Evolutionary conservation across 2,888 invertebrate genomes (phyloP).

Genomic region (Argyra leucocephala): DNA sequence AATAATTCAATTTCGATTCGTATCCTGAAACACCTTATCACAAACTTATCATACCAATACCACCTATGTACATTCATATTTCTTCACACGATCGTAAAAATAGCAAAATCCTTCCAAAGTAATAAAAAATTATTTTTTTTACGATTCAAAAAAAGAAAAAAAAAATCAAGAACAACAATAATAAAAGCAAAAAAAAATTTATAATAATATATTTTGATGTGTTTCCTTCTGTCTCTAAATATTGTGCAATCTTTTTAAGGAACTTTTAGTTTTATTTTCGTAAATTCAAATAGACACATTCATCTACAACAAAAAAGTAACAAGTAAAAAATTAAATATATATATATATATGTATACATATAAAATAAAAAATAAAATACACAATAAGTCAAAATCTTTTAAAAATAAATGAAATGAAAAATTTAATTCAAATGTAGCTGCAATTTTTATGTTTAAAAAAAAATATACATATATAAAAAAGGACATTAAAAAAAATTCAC

Average conservation of each 20-base stretch:
- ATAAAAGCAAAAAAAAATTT: neutral
- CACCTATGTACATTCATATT: neutral
- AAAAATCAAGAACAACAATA: neutral
- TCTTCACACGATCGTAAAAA: conserved; percentile 3
- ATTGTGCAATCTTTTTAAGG: neutral
- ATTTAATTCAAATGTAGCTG: neutral
- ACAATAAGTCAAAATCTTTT: neutral
- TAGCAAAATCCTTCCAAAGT: neutral
- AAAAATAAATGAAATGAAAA: conserved; percentile 4
- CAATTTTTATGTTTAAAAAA: neutral
- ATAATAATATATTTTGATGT: neutral
- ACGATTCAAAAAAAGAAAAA: neutral
- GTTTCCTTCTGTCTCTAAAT: neutral
- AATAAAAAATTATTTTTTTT: conserved; percentile 6
- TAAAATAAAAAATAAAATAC: no score
- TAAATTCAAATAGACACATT: no score
- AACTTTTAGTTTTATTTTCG: no score
- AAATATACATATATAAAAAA: neutral
- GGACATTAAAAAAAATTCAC: neutral
- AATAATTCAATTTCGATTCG: no score
- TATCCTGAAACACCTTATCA: neutral
- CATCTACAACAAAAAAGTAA: no score
- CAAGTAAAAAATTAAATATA: no score
- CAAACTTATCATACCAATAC: neutral
- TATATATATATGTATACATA: no score